Conservation (phyloP, 2,888 invertebrate species). For the Sphaeridia pumilis region DNA sequence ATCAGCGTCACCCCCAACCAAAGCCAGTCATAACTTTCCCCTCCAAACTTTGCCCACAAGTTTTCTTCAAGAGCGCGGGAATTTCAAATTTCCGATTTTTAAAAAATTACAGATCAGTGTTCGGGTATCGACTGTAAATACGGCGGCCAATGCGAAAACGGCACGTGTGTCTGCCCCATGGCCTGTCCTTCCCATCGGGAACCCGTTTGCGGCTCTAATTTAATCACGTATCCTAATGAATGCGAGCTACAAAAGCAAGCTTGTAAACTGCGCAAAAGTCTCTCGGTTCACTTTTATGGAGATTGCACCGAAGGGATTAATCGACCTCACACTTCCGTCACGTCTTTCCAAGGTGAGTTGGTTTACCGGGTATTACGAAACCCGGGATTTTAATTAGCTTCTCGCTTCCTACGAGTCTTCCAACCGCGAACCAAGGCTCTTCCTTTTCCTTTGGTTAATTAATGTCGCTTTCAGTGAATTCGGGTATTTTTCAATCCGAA, state of each 20-base stretch:
- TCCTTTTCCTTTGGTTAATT: too few species aligned
- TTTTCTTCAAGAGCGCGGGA: too few species aligned
- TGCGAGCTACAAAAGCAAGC: constrained; percentile 71
- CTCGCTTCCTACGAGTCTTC: too few species aligned
- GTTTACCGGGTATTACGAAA: background rate
- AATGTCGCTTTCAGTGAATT: too few species aligned
- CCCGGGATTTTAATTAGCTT: background rate
- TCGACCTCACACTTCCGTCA: background rate
- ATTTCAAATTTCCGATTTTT: too few species aligned
- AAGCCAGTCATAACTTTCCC: too few species aligned
- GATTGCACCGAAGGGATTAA: constrained; percentile 51
- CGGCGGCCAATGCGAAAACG: constrained; percentile 70
- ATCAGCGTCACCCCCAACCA: too few species aligned
- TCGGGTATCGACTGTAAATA: constrained; percentile 64
- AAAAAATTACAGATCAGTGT: constrained; percentile 64
- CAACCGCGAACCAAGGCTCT: too few species aligned
- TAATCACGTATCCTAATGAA: constrained; percentile 67
- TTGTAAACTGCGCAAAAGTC: constrained; percentile 46
- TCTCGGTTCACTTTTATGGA: constrained; percentile 63
- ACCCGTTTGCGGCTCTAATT: constrained; percentile 71
- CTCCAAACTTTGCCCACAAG: too few species aligned
- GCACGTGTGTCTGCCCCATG: constrained; percentile 72
- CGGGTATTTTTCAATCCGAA: background rate
- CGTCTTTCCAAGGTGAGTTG: background rate
- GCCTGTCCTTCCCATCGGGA: constrained; percentile 52